Conservation (phyloP, 2,113 vertebrate genomes). For the Emydocephalus ijimae region DNA sequence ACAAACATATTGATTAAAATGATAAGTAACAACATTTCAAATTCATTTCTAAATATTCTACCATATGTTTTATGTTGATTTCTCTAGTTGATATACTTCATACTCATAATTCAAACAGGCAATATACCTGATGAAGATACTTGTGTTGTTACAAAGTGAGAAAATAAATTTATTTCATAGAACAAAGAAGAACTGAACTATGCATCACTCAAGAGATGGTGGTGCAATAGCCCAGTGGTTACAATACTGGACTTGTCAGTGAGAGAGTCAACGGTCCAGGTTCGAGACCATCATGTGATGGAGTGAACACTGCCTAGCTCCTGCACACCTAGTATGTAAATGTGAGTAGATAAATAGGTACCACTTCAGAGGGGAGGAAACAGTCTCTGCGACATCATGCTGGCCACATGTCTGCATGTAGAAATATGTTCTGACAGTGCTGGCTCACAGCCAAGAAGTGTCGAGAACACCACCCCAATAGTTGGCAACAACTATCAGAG, state of each 20-base stretch:
- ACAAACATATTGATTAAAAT: constrained; percentile 39
- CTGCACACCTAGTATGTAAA: not conserved
- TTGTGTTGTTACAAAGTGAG: constrained; percentile 28
- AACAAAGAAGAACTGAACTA: not conserved
- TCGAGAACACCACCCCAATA: not conserved
- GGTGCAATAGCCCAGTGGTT: fast-evolving
- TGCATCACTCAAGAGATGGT: not conserved
- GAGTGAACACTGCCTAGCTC: not conserved
- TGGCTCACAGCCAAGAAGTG: not conserved
- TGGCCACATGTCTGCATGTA: not conserved
- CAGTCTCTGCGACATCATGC: not conserved
- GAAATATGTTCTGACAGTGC: not conserved
- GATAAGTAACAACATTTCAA: constrained; percentile 44
- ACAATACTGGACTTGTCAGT: not conserved
- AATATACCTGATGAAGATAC: constrained; percentile 33
- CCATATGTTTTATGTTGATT: constrained; percentile 40
- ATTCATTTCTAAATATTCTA: constrained; percentile 33
- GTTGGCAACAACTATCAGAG: not conserved
- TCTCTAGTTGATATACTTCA: constrained; percentile 41
- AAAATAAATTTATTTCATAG: not conserved
- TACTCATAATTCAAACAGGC: constrained; percentile 26
- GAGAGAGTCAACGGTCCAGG: not conserved
- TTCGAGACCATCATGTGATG: not conserved
- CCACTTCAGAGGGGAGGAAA: not conserved
- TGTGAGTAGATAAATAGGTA: not conserved